phyloP scores from a whole-genome alignment of 30 jellyfish, hydroid and myxozoan genomes.

The Haliclystus octoradiatus region DNA sequence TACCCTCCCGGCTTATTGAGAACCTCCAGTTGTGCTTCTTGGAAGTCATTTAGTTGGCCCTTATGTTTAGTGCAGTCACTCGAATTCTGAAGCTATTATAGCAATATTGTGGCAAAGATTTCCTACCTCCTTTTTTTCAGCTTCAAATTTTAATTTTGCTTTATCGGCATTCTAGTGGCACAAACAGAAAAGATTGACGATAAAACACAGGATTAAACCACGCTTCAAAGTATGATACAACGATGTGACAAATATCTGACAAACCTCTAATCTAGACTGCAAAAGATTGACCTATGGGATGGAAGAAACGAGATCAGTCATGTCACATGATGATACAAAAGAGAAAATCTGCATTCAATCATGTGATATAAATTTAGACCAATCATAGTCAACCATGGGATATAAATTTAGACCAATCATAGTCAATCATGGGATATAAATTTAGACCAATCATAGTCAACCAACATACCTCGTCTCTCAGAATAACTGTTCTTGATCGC shows the following conservation, averaged over 20 bases:
- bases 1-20: too few relatives aligned
- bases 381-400: neutral
- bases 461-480: constrained; percentile 77
- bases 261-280: constrained; percentile 75
- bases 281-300: constrained; percentile 50
- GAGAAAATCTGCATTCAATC: neutral
- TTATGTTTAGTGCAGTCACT: too few relatives aligned
- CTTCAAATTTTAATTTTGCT: constrained; percentile 35
- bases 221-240: neutral
- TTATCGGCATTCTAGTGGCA: constrained; percentile 37
- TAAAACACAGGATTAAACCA: neutral
- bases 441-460: too few relatives aligned
- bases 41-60: too few relatives aligned
- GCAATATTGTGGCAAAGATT: too few relatives aligned
- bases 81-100: too few relatives aligned
- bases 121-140: constrained; percentile 64
- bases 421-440: too few relatives aligned
- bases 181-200: neutral
- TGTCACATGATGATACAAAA: too few relatives aligned
- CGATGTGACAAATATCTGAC: neutral
- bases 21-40: too few relatives aligned
- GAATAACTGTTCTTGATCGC: constrained; percentile 61
- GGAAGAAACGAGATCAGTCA: too few relatives aligned
- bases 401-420: neutral
- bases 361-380: too few relatives aligned